Evolutionary conservation across 2,888 invertebrate genomes (phyloP).

Genomic region (Thereva nobilitata): DNA sequence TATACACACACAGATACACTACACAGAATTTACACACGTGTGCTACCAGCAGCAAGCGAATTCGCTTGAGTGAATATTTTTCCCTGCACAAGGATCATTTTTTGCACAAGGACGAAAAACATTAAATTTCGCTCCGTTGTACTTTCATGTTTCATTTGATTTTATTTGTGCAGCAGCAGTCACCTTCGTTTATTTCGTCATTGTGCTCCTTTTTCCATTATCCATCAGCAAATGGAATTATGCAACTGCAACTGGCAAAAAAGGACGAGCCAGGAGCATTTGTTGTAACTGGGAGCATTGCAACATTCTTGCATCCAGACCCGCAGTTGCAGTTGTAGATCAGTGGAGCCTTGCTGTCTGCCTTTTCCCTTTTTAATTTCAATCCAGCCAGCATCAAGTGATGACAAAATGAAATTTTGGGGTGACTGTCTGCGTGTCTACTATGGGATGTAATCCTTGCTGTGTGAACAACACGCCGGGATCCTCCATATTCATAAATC

Average conservation of each 20-base stretch:
- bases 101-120: background rate
- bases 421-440: conserved; percentile 1
- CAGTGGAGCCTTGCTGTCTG: background rate
- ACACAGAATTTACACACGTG: conserved; percentile 11
- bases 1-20: conserved; percentile 1
- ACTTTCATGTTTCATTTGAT: conserved; percentile 28
- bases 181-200: background rate
- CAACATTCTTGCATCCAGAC: too few relatives aligned
- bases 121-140: background rate
- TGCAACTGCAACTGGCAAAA: conserved; percentile 1
- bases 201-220: background rate
- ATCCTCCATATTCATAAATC: conserved; percentile 30
- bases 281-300: too few relatives aligned
- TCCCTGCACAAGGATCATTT: background rate
- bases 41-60: background rate
- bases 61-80: conserved; percentile 16
- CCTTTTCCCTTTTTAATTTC: conserved; percentile 5
- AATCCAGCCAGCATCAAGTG: conserved; percentile 12
- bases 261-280: background rate
- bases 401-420: conserved; percentile 23
- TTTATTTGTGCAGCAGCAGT: conserved; percentile 11
- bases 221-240: conserved; percentile 16
- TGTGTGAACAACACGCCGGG: too few relatives aligned
- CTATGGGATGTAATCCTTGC: too few relatives aligned
- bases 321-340: background rate